Evolutionary conservation across 2,113 vertebrate species (phyloP), one percentile per base, ranked within the genome.

Genomic region (Ranitomeya imitator): DNA sequence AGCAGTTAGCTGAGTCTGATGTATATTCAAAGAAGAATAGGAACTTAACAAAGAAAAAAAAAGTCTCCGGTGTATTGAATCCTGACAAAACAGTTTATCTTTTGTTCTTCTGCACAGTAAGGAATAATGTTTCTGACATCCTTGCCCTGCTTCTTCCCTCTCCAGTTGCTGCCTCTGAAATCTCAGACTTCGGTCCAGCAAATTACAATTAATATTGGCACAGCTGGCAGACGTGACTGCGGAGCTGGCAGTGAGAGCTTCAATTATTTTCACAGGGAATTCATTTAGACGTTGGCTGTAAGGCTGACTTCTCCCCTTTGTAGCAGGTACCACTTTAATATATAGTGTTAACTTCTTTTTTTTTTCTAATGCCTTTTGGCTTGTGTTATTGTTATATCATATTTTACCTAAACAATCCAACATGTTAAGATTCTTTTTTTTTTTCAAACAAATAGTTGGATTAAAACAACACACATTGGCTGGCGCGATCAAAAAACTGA

Each of bases 391-490:
- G 87, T 83, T 88, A 84, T 88, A 88, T 88, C 86, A 87, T 80
- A 83, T 88, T 88, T 88, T 77, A 88, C 87, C 80, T 88, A 88
- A 88, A 83, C 87, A 88, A 88, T 88, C 83, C 87, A 88, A 60
- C 45, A 88, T 88, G 87, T 88, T 88, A 80, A 51, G 21, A 83
- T 83, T 88, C 57, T 54, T 59, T 45, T 45, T 45, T 45, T 45
- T 45, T 83, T 84, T 88, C 67, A 88, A 88, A 88, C 87, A 84
- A 83, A 88, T 74, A 77, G 57, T 83, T 77, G 52, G 86, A 78
- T 83, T 88, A 65, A 88, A 88, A 84, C 87, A 88, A 60, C 60
- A 83, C 67, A 88, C 71, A 67, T 60, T 84, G 69, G 69, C 71
- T 83, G 80, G 71, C n/a, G 18, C 26, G 14, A 84, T 77, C 54